A percentile compares a stretch with the other conserved stretches of the same genome.
These are phyloP conservation scores for Epicauta chinensis DNA, from an alignment of 1,140 invertebrate genomes.

Conservation along the genomic window DNA sequence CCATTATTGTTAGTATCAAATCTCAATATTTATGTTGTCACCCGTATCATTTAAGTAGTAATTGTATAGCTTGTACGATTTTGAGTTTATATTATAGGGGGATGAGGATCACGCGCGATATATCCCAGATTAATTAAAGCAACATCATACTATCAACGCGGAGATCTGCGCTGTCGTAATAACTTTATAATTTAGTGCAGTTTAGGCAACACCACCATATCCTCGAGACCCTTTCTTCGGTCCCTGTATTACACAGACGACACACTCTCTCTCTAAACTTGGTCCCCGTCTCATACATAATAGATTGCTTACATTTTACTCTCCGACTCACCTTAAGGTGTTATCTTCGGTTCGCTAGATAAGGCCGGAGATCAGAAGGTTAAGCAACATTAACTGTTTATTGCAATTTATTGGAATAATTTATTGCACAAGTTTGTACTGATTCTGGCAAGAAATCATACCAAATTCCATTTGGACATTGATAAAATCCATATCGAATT, in stretches of 20 bases:
- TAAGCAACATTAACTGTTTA: slow-evolving; percentile 44
- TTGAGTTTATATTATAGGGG: slow-evolving; percentile 15
- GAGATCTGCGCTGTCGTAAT: slow-evolving; percentile 43
- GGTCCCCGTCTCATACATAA: slow-evolving; percentile 35
- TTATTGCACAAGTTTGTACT: slow-evolving; percentile 26
- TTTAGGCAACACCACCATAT: slow-evolving; percentile 31
- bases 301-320: slow-evolving; percentile 41
- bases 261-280: slow-evolving; percentile 17
- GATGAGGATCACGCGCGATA: slow-evolving; percentile 34
- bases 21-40: too few relatives aligned
- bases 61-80: too few relatives aligned
- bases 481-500: slow-evolving; percentile 1
- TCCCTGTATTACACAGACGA: slow-evolving; percentile 19
- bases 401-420: slow-evolving; percentile 35
- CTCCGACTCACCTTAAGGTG: slow-evolving; percentile 36
- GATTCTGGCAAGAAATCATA: slow-evolving; percentile 10
- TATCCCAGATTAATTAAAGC: slow-evolving; percentile 45
- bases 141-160: slow-evolving; percentile 42
- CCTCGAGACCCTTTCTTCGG: slow-evolving; percentile 30
- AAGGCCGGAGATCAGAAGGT: slow-evolving; percentile 40
- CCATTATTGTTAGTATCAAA: too few relatives aligned
- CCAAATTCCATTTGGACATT: slow-evolving; percentile 11
- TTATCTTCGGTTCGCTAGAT: slow-evolving; percentile 40
- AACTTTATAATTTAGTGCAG: slow-evolving; percentile 46
- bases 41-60: too few relatives aligned